Percentiles rank a stretch among this genome's conserved stretches.
Evolutionary conservation across 2,797 vertebrate species (phyloP).

Genomic region (Pseudotriccus pelzelni): DNA sequence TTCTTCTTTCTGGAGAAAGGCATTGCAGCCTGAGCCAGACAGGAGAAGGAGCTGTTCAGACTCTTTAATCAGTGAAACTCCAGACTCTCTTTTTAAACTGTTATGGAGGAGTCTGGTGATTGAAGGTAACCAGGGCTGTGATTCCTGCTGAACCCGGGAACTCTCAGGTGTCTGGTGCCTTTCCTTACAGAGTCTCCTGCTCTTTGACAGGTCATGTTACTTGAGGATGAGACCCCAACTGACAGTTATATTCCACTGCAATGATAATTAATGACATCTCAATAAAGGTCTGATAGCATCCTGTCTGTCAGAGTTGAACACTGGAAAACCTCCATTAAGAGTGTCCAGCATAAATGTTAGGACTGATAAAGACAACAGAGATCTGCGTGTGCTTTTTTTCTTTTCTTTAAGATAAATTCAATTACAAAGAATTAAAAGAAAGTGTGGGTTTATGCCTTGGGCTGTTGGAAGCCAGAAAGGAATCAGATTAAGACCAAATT

Average conservation of each 20-base stretch:
- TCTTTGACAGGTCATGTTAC: neutral
- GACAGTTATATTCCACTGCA: neutral
- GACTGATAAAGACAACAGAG: neutral
- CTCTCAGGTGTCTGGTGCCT: neutral
- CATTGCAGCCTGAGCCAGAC: neutral
- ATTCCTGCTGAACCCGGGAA: neutral
- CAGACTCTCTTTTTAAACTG: neutral
- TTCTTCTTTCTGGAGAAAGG: neutral
- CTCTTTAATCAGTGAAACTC: neutral
- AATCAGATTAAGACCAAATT: neutral
- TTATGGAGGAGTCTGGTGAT: neutral
- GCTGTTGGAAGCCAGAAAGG: neutral
- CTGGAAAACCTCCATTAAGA: neutral
- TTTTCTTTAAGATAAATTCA: neutral
- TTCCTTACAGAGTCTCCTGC: neutral
- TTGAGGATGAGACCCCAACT: neutral
- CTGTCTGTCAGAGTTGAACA: neutral
- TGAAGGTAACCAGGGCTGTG: neutral
- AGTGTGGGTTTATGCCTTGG: neutral
- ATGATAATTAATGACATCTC: neutral
- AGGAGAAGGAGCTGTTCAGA: fast-evolving
- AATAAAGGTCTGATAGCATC: neutral
- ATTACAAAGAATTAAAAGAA: neutral
- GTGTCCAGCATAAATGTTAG: neutral
- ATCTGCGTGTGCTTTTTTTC: neutral